Evolutionary conservation across 92 coral and sea anemone genomes (phyloP), one percentile per base, ranked within the genome.

Genomic region (Zoanthus sociatus): DNA sequence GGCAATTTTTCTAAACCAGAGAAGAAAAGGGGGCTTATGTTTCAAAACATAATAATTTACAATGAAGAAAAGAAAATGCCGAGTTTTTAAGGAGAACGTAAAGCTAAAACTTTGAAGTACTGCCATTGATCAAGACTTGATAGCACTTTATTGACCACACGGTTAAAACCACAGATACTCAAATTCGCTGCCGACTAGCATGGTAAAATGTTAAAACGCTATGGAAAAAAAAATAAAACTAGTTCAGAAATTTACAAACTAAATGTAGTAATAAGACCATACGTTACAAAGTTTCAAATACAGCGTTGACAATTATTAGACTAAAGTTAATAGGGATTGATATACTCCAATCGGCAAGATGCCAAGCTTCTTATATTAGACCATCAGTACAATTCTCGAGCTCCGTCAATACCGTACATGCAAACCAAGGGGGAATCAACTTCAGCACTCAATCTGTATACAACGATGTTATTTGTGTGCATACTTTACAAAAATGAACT

Each of bases 131-230:
- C 16, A 33, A 7, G 45, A 69, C 7, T 21, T 26, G 32, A 30
- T 5, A 18, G 46, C 33, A 31, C 0, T 2, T 33, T 20, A 31
- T 69, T 26, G 74, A 33, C 74, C 74, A 30, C 46, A 31, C 11
- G 16, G 42, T 69, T 33, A 69, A 69, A 30, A 69, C 74, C 74
- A 30, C 74, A 69, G 31, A 11, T 44, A 69, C 42, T 69, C 74
- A 9, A 69, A 20, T 12, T 69, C 33, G 31, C 31, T 15, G 74
- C 31, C 31, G 17, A 31, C 74, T 16, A 30, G 31, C 4, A 26
- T 69, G 46, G 74, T 69, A 69, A 31, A 69, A 16, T 11, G 17
- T 13, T 63, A n/a, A 17, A 63, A 63, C 4, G 8, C 10, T 37
- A 37, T 4, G 31, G 3, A 63, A 63, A 63, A 4, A 63, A 63